Evolutionary conservation across 2,797 vertebrate genomes (phyloP), one percentile per base, ranked within the genome.

Genomic region (Alauda arvensis): DNA sequence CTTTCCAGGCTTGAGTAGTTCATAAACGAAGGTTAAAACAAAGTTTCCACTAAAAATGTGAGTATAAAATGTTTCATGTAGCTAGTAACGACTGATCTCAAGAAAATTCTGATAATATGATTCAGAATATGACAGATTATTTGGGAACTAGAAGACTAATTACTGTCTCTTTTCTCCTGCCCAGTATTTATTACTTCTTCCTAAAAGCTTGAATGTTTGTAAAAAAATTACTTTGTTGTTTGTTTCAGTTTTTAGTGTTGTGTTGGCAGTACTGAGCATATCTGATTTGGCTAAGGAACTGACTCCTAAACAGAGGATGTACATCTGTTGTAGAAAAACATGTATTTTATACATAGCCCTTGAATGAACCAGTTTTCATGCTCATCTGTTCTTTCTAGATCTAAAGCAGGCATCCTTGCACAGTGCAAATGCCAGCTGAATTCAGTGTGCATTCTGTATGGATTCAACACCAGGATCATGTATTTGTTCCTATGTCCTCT

Each of bases 301-400:
- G 60, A 53, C 76, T 61, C 24, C 28, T 77, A 68, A 87, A 81
- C 0, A 1, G 16, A 77, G 85, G 48, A 72, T 88, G 39, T 83
- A 45, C 42, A 57, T 88, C 80, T 93, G 65, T 87, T 83, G 45
- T 68, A 83, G 85, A 76, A 85, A 81, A 89, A 26, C 52, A 65
- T 72, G 33, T 60, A n/a, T 92, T 92, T 93, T 88, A 90, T 87
- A 85, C 42, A 53, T 84, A 83, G 78, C 76, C 21, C 71, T 89
- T 11, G 34, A 86, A 71, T 52, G 43, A 89, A 89, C 77, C 68
- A 66, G 75, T 61, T 63, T 59, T 74, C 33, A 8, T 62, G 59
- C 55, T 80, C 28, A 29, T 66, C 42, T 7, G 1, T 45, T 77
- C 46, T 70, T 87, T 80, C 59, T 56, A 48, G 28, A 51, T 62